Conservation (phyloP, 2,797 vertebrate genomes). For the Oryzias dopingdopingensis region DNA sequence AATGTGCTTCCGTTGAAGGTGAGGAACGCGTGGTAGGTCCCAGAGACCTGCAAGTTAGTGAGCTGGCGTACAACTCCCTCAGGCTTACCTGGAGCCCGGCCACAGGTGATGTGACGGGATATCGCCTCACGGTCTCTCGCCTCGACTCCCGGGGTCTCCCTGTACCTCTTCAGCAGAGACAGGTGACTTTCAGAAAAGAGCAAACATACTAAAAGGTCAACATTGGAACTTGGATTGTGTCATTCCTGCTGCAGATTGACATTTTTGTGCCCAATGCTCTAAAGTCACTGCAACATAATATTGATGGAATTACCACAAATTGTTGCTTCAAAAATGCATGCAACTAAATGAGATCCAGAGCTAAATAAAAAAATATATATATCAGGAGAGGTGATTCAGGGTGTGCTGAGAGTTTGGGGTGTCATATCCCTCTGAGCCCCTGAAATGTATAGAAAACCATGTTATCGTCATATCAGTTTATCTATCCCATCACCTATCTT, state of each 20-base stretch:
- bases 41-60: conserved; percentile 79
- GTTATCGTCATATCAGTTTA: too few species aligned
- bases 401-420: too few species aligned
- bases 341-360: too few species aligned
- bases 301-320: conserved; percentile 10
- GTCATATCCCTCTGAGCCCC: too few species aligned
- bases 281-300: neutral
- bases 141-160: conserved; percentile 62
- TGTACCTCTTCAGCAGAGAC: conserved; percentile 58
- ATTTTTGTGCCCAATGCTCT: conserved; percentile 5
- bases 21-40: conserved; percentile 76
- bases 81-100: conserved; percentile 84
- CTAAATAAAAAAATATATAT: too few species aligned
- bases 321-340: neutral
- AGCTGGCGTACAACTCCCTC: conserved; percentile 80
- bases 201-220: too few species aligned
- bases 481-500: too few species aligned
- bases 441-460: too few species aligned
- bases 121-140: conserved; percentile 76
- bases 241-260: conserved; percentile 10
- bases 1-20: conserved; percentile 47
- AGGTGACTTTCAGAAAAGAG: conserved; percentile 65
- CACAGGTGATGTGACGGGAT: conserved; percentile 81
- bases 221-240: neutral
- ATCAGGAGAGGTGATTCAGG: too few species aligned